Evolutionary conservation across 2,888 invertebrate genomes (phyloP).

Genomic region (Noctua fimbriata): DNA sequence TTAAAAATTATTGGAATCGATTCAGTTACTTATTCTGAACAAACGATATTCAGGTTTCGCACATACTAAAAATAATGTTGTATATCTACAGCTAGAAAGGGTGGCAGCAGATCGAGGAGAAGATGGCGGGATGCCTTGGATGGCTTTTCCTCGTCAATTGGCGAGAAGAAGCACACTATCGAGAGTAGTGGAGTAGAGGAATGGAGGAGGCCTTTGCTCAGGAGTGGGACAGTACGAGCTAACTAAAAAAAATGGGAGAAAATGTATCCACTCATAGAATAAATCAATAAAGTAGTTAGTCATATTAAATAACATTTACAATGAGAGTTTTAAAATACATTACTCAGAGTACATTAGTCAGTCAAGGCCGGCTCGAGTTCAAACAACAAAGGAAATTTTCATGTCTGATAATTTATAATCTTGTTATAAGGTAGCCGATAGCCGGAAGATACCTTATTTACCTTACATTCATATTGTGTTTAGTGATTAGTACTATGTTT

Average conservation of each 20-base stretch:
- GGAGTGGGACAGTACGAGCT: background rate
- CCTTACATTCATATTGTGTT: background rate
- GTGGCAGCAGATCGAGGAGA: background rate
- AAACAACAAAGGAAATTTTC: conserved; percentile 47
- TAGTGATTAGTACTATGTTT: conserved; percentile 1
- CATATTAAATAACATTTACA: conserved; percentile 20
- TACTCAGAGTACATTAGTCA: conserved; percentile 31
- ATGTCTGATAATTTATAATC: conserved; percentile 40
- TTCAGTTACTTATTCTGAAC: no score
- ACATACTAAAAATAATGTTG: no score
- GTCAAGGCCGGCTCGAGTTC: conserved; percentile 47
- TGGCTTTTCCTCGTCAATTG: background rate
- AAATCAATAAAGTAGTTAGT: conserved; percentile 10
- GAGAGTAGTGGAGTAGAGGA: background rate
- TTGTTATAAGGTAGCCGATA: conserved; percentile 20
- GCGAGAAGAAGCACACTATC: background rate
- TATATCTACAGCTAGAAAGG: background rate
- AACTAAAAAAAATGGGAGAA: background rate
- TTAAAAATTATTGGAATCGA: no score
- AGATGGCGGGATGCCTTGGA: background rate
- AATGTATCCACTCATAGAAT: background rate
- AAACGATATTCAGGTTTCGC: no score
- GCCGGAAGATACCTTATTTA: conserved; percentile 9
- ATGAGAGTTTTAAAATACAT: conserved; percentile 30
- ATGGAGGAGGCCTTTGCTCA: background rate